Percentiles rank a stretch among this genome's conserved stretches.
Evolutionary conservation across 2,113 vertebrate genomes (phyloP).

Genomic region (Catagonus wagneri): DNA sequence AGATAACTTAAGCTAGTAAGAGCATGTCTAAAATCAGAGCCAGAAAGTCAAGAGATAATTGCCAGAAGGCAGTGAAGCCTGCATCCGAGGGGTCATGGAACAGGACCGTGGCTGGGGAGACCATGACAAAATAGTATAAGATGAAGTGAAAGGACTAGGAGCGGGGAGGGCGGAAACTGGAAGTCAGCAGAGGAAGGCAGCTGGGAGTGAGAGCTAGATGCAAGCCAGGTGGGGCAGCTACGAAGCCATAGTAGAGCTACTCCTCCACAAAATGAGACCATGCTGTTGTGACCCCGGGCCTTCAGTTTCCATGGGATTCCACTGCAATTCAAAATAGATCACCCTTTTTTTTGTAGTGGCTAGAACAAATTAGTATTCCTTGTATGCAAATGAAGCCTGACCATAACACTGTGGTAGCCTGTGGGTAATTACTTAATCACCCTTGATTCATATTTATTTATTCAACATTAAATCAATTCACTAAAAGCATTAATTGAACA

Average conservation of each 20-base stretch:
- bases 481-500: background rate
- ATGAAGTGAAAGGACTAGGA: background rate
- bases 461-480: conserved; percentile 39
- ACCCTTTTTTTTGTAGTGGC: background rate
- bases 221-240: too few relatives aligned
- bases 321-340: background rate
- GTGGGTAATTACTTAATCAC: conserved; percentile 1
- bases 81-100: background rate
- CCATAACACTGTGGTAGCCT: background rate
- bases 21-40: background rate
- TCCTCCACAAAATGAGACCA: background rate
- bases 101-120: background rate
- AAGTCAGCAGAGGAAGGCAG: background rate
- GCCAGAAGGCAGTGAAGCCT: background rate
- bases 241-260: background rate
- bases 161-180: background rate
- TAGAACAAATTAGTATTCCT: conserved; percentile 24
- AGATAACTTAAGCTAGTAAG: background rate
- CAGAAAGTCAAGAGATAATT: background rate
- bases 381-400: background rate
- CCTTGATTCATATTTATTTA: conserved; percentile 33
- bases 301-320: background rate
- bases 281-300: background rate
- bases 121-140: background rate
- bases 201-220: background rate